A percentile compares a stretch with the other conserved stretches of the same genome.
phyloP scores from a whole-genome alignment of 2,888 invertebrate genomes.

The Drosophila falleni region DNA sequence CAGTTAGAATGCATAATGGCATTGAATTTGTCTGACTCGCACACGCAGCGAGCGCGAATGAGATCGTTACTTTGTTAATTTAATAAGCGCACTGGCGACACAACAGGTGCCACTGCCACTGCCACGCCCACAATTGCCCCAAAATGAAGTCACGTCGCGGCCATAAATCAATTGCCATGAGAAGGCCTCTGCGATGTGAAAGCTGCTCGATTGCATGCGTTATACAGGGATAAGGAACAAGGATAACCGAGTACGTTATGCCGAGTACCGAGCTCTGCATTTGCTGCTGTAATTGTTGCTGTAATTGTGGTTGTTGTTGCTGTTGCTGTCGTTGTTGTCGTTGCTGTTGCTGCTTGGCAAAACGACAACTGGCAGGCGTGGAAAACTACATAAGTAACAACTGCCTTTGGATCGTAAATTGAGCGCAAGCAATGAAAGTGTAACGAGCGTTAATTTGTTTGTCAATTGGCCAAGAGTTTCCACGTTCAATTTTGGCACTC shows the following conservation, averaged over 20 bases:
- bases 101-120: constrained; percentile 60
- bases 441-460: constrained; percentile 78
- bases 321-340: constrained; percentile 4
- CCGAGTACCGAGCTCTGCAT: constrained; percentile 16
- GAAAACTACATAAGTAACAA: constrained; percentile 20
- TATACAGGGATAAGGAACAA: constrained; percentile 8
- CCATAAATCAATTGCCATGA: constrained; percentile 79
- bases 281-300: constrained; percentile 13
- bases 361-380: constrained; percentile 62
- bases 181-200: constrained; percentile 52
- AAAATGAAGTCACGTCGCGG: constrained; percentile 75
- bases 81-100: constrained; percentile 61
- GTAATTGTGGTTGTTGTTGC: background rate
- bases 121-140: constrained; percentile 8
- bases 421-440: constrained; percentile 69
- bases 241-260: constrained; percentile 3
- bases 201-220: constrained; percentile 65
- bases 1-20: constrained; percentile 74
- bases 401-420: constrained; percentile 57
- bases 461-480: constrained; percentile 37
- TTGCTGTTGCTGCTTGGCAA: constrained; percentile 33
- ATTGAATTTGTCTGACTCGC: constrained; percentile 61
- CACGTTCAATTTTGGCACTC: constrained; percentile 14
- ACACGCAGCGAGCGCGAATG: constrained; percentile 32
- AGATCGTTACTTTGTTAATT: constrained; percentile 74